Evolutionary conservation across 92 coral and sea anemone genomes (phyloP).

Genomic region (Bergia puertoricense): DNA sequence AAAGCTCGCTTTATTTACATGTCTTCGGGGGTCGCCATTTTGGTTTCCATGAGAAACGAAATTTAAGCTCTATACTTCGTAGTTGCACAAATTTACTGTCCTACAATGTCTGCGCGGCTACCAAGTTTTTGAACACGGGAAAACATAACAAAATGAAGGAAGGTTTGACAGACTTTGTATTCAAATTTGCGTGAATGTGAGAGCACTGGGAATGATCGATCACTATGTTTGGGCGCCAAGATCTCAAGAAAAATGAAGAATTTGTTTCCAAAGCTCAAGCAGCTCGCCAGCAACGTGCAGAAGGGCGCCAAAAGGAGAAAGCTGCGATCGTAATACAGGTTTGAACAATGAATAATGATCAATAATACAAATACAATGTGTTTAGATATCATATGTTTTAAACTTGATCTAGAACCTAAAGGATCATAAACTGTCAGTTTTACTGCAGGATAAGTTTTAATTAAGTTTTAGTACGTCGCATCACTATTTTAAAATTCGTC

Average conservation of each 20-base stretch:
- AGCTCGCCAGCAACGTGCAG: slow-evolving; percentile 94
- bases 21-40: slow-evolving; percentile 60
- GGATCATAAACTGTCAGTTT: neutral
- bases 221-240: slow-evolving; percentile 77
- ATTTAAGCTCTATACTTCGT: slow-evolving; percentile 5
- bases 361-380: neutral
- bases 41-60: slow-evolving; percentile 74
- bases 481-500: no score
- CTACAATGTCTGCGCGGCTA: slow-evolving; percentile 51
- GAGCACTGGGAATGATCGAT: neutral
- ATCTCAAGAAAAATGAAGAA: slow-evolving; percentile 63
- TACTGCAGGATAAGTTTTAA: neutral
- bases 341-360: neutral
- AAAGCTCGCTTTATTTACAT: slow-evolving; percentile 7
- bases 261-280: slow-evolving; percentile 92
- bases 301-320: slow-evolving; percentile 83
- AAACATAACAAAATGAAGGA: slow-evolving; percentile 57
- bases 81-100: slow-evolving; percentile 5
- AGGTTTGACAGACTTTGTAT: neutral
- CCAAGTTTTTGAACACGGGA: slow-evolving; percentile 23
- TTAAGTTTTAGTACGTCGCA: no score
- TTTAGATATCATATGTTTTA: no score
- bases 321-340: slow-evolving; percentile 92
- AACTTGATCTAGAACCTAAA: no score
- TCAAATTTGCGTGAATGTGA: neutral